A percentile compares a stretch with the other conserved stretches of the same genome.
Conservation (phyloP, 2,797 vertebrate genomes). For the Fratercula arctica region DNA sequence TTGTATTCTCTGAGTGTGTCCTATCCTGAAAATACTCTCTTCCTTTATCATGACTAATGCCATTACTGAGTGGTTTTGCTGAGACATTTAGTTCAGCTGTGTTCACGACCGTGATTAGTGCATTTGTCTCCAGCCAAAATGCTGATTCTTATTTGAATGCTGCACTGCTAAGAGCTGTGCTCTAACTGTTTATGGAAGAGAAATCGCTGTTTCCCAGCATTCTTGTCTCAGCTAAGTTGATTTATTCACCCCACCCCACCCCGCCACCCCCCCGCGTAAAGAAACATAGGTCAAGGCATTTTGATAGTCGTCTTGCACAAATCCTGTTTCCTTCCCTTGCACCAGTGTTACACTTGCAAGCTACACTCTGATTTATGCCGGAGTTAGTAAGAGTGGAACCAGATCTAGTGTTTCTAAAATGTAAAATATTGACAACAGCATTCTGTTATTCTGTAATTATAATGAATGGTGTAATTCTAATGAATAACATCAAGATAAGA, state of each 20-base stretch:
- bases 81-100: constrained; percentile 41
- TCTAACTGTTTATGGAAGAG: neutral
- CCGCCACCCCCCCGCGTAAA: neutral
- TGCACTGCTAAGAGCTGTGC: neutral
- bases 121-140: constrained; percentile 55
- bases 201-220: neutral
- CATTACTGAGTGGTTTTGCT: constrained; percentile 39
- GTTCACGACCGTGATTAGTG: constrained; percentile 16
- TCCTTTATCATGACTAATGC: constrained; percentile 60
- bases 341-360: neutral
- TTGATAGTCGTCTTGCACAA: neutral
- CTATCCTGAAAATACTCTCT: constrained; percentile 29
- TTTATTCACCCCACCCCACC: neutral
- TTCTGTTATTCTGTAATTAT: neutral
- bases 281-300: neutral
- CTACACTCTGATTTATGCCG: neutral
- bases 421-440: neutral
- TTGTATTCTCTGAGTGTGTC: constrained; percentile 24
- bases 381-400: neutral
- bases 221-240: neutral
- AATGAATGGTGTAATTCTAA: neutral
- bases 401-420: neutral
- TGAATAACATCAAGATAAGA: neutral
- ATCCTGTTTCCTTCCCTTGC: neutral
- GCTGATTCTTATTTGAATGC: constrained; percentile 49